Evolutionary conservation across 2,113 vertebrate genomes (phyloP), one percentile per base, ranked within the genome.

Genomic region (Esox niger): DNA sequence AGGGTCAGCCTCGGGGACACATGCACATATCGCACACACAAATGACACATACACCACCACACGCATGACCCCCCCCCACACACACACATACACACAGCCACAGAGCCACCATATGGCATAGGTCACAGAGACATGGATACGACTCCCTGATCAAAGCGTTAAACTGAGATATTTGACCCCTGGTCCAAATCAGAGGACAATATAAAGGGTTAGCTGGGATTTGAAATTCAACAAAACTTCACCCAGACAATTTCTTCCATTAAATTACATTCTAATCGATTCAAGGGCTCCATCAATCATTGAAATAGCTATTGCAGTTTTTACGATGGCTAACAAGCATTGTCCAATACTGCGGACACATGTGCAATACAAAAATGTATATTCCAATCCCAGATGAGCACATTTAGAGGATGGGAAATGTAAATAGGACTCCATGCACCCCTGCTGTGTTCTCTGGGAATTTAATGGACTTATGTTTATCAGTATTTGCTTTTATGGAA

Each of bases 1-100:
- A 82, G 66, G 70, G 73, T 68, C 67, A 71, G 84, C 79, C 81
- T 84, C 65, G 30, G 80, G 82, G 77, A 73, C 15, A 68, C 81
- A 77, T 75, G 63, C 71, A 66, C 61, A 74, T 64, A 33, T 9
- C 20, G 6, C 38, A 52, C 43, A 21, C 35, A 55, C 65, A 15
- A 2, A n/a, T n/a, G 15, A 1, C 46, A 49, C 46, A 2, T 17
- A 49, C 46, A 0, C 46, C 17, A 2, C 1, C 46, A 49, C 46
- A n/a, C 46, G 1, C 46, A 47, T 46, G 25, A 31, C 17, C 30
- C 54, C 56, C 31, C 13, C 55, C 26, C 17, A 25, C 26, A 64
- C 55, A 52, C 30, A 32, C 21, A 66, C 10, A 26, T n/a, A 25
- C 5, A 30, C 46, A 35, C 2, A 3, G 2, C 21, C 4, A 25